These are phyloP conservation scores for Aphelenchoides besseyi DNA, from an alignment of 1,140 invertebrate genomes.

Conservation along the genomic window DNA sequence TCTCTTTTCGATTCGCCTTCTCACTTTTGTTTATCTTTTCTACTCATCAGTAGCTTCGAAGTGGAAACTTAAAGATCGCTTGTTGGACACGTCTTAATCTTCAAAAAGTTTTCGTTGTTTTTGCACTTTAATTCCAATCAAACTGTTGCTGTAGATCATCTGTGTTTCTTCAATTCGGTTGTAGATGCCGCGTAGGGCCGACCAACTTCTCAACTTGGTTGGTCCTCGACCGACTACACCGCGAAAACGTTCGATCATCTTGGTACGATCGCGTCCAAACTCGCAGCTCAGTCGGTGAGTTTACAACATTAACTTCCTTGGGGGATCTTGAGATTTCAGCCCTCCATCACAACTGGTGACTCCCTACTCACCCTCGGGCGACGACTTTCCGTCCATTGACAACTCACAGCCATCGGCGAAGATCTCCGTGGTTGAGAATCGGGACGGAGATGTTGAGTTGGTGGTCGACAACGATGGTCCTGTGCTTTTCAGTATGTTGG, in stretches of 20 bases:
- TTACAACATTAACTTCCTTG: not conserved
- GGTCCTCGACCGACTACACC: not conserved
- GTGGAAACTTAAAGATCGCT: no score
- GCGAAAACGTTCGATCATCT: not conserved
- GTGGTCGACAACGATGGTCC: slow-evolving; percentile 45
- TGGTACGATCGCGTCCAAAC: not conserved
- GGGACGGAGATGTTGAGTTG: slow-evolving; percentile 35
- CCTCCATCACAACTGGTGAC: not conserved
- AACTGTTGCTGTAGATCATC: not conserved
- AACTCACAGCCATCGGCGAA: not conserved
- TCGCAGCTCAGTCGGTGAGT: not conserved
- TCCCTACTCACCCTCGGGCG: not conserved
- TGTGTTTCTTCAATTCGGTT: not conserved
- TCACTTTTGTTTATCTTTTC: no score
- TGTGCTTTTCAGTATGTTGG: slow-evolving; percentile 44
- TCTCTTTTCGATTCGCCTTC: no score
- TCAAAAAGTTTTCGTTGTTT: no score
- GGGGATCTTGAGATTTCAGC: not conserved
- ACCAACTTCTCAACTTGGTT: not conserved
- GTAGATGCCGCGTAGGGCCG: slow-evolving; percentile 2
- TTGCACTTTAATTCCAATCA: no score
- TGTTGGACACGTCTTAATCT: no score
- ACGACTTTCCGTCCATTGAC: slow-evolving; percentile 19
- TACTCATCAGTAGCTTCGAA: no score
- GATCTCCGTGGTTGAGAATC: slow-evolving; percentile 8